Conservation (phyloP, 2,797 vertebrate genomes). For the Heterohyrax brucei region DNA sequence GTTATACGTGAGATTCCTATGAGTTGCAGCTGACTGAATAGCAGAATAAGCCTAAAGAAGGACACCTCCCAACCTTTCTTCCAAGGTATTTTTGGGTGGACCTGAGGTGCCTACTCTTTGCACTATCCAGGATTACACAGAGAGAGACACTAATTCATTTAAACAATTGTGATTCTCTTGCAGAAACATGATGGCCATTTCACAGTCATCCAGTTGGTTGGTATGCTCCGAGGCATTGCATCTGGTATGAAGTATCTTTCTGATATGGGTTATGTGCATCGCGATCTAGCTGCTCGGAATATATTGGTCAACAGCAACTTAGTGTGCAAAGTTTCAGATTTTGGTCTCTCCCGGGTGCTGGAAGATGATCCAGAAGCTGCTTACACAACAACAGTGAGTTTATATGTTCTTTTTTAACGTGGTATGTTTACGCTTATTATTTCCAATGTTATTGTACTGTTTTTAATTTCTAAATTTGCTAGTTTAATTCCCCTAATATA, state of each 20-base stretch:
- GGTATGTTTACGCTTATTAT: not conserved
- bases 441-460: not conserved
- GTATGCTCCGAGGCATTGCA: conserved; percentile 93
- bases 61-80: not conserved
- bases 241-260: conserved; percentile 97
- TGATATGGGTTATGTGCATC: conserved; percentile 98
- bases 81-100: no score
- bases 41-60: not conserved
- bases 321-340: conserved; percentile 98
- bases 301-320: conserved; percentile 98
- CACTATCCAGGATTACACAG: not conserved
- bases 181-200: conserved; percentile 94
- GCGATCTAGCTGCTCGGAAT: conserved; percentile 97
- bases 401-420: not conserved
- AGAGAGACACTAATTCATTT: not conserved
- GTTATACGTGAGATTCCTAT: not conserved
- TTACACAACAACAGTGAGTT: conserved; percentile 97
- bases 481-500: conserved; percentile 6
- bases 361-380: conserved; percentile 98
- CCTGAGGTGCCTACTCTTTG: not conserved
- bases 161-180: conserved; percentile 75
- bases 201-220: conserved; percentile 93
- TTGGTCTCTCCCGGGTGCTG: conserved; percentile 96
- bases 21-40: not conserved
- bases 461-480: not conserved